Base-by-base conservation (phyloP, 2,113 vertebrate genomes). In the Strix uralensis region DNA sequence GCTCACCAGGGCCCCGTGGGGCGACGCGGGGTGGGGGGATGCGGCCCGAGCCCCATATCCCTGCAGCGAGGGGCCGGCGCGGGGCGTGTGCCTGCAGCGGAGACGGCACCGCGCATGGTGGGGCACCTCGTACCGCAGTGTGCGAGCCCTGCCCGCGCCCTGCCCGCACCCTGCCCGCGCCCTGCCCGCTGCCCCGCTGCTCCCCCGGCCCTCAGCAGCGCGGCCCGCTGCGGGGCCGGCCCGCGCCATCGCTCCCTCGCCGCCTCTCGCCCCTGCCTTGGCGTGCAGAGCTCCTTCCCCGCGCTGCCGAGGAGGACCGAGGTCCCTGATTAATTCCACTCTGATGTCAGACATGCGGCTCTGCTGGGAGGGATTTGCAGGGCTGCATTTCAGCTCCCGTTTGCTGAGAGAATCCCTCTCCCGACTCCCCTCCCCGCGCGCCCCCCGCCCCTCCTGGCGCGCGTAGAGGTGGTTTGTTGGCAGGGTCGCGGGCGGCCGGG, bases 341-440 rank as follows among this genome's bases (percentile, higher is more conserved):
- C 94, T 89, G 89, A 82, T 94, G 94, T 89, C 92, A 92, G 89
- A 15, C 92, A 63, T 81, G 92, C 95, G 62, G 92, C 92, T 90
- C 67, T 55, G 86, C 86, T 69, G 92, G 85, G 89, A 88, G 93
- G 88, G 93, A 79, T 79, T 42, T 93, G 59, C 90, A 49, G 90
- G 51, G 90, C 92, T 71, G 92, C 92, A 27, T 67, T 66, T 46
- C 2, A 55, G 69, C 90, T 65, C 63, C 58, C 20, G 40, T 54
- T 81, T 40, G 80, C 88, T 57, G n/a, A 42, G 77, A 87, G 90
- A 15, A 59, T 46, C 55, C 77, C 78, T n/a, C 59, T 26, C 55
- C 51, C 55, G 9, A 17, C 49, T 40, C 49, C 90, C 18, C 55
- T 29, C 59, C 62, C 83, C 12, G 9, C 16, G 8, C 49, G 29